Base-by-base conservation (phyloP, 2,888 invertebrate genomes). In the Tricholauxania praeusta region DNA sequence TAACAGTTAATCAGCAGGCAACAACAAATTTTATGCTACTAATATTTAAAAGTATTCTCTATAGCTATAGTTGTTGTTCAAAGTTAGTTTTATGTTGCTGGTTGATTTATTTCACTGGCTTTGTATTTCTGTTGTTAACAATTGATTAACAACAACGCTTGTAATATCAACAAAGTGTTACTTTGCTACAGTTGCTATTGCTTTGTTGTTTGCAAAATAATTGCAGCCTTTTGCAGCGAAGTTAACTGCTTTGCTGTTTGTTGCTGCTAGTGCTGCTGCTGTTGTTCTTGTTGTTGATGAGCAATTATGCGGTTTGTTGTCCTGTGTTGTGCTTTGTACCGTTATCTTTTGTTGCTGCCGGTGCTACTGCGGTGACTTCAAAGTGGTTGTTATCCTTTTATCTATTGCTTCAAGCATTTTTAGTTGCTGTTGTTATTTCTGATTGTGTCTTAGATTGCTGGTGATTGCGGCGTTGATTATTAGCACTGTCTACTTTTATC, bases 51-150 rank as follows among this genome's bases (percentile, higher is more conserved):
- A 39, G 39, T 39, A 39, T 1, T 1, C 2, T 5, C 10, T 39
- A 39, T 10, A 10, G 39, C 39, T 3, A 39, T 39, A 10, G 39
- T 39, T 39, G 39, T 39, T 39, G 39, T 39, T 10, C 39, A 1
- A 10, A 39, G 10, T 39, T 2, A 7, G 39, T 10, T 39, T 39
- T 39, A 10, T 39, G 39, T 39, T 62, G 28, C 60, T 39, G 39
- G 32, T 62, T 62, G 60, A 62, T 62, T 62, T 15, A 39, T 39
- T 62, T 39, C 32, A 7, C 32, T 5, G 10, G 32, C 39, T 62
- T 62, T n/a, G 12, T 49, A 48, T 48, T 63, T 47, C 39, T 53
- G 39, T 66, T 66, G 39, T 66, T 39, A 66, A 52, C 52, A 66
- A 32, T 53, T 55, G 53, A 66, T 55, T 55, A 66, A 55, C 53